phyloP scores from a whole-genome alignment of 2,888 invertebrate species.

The Sepiola atlantica region DNA sequence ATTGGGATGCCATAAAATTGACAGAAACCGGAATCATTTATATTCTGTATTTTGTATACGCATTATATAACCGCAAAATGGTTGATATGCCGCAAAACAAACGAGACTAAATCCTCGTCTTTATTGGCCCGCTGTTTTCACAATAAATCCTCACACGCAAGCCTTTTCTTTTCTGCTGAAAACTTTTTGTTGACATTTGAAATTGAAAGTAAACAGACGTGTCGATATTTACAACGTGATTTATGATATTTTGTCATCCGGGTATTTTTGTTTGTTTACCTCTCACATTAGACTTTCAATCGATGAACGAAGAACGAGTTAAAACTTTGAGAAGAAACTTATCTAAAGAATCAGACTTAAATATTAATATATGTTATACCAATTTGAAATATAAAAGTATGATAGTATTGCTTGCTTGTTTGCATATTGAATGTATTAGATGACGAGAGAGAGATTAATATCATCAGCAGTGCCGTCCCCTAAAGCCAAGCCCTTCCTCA shows the following conservation, averaged over 20 bases:
- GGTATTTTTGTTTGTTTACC: neutral
- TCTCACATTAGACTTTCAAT: neutral
- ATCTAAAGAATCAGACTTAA: neutral
- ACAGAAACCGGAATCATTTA: no score
- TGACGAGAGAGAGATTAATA: no score
- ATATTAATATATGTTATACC: neutral
- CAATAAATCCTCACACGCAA: neutral
- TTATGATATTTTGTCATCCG: neutral
- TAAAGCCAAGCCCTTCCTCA: no score
- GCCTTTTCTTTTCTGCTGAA: neutral
- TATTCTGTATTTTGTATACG: no score
- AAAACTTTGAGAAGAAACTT: neutral
- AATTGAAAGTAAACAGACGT: neutral
- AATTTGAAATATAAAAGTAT: neutral
- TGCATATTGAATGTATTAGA: no score
- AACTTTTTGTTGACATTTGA: neutral
- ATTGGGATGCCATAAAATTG: no score
- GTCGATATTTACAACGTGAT: neutral
- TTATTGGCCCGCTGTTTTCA: neutral
- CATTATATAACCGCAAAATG: no score
- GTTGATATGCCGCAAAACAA: no score
- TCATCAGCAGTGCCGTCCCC: no score
- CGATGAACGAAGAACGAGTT: neutral
- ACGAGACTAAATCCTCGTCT: no score
- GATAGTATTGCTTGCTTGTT: no score